Evolutionary conservation across 2,797 vertebrate species (phyloP), one percentile per base, ranked within the genome.

Genomic region (Antennarius maculatus): DNA sequence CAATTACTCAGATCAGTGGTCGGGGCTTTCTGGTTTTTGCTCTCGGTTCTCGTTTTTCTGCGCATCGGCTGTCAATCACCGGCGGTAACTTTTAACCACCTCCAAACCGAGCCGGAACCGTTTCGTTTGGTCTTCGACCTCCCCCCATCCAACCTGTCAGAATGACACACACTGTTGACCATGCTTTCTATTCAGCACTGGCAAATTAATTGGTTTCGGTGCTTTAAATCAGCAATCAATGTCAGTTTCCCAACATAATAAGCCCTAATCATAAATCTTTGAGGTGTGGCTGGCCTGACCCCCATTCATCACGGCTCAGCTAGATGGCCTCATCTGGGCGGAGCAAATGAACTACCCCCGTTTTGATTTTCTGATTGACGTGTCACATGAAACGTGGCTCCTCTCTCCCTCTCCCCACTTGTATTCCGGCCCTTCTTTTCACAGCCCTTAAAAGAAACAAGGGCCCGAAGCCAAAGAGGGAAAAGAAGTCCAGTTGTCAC

Each of bases 301-400:
- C 84, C 81, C 79, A 89, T 92, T 91, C 86, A 89, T 88, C 89
- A 87, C 84, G 71, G 84, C 82, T 86, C 77, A 61, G 89, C 66
- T 86, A 82, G 75, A 91, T 88, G 94, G 94, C 94, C 95, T 96
- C 93, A 95, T 93, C 92, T 95, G 96, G 95, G 94, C 94, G 95
- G 95, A 96, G 94, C 95, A 95, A 94, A 94, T 92, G 86, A 91
- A 94, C 92, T 91, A 91, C 86, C 94, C 93, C 94, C 92, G 91
- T 96, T 95, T 95, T 94, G 95, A 96, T 96, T 98, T 97, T 97
- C 94, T 95, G 92, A 95, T 91, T 93, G 91, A 94, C 88, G 94
- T 95, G 95, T 95, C 94, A 95, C 94, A 94, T 94, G 92, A 95
- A 91, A 92, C 92, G 76, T 77, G 59, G 80, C 77, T 86, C 66